Percentiles rank a stretch among this genome's conserved stretches.
Evolutionary conservation across 2,113 vertebrate genomes (phyloP).

Genomic region (Ophiodon elongatus): DNA sequence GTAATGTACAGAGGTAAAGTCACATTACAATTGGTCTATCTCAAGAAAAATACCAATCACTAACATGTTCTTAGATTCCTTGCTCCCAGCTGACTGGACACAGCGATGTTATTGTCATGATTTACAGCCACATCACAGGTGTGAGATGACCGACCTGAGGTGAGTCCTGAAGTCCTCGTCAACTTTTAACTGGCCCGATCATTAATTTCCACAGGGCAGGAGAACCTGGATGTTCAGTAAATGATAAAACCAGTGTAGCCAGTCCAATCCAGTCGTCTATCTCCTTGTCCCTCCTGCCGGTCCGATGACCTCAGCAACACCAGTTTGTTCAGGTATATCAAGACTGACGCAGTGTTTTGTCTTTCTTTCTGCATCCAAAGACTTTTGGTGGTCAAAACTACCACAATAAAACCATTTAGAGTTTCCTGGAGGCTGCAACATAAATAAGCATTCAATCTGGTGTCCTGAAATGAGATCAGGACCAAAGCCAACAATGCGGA

Average conservation of each 20-base stretch:
- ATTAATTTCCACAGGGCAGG: constrained; percentile 5
- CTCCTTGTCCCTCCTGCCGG: background rate
- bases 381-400: background rate
- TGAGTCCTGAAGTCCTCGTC: background rate
- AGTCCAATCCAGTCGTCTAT: background rate
- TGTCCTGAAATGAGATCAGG: background rate
- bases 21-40: too few relatives aligned
- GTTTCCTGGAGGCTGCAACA: background rate
- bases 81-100: background rate
- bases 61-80: background rate
- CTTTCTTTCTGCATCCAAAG: background rate
- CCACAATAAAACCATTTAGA: background rate
- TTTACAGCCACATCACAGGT: background rate
- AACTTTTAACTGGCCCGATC: constrained; percentile 13
- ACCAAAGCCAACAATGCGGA: background rate
- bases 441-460: background rate
- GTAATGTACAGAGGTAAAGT: background rate
- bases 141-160: background rate
- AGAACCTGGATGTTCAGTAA: background rate
- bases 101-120: background rate
- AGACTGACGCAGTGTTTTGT: background rate
- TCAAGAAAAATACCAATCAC: background rate
- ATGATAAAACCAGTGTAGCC: constrained; percentile 34
- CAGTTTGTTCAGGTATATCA: constrained; percentile 9
- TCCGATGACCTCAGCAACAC: background rate